Percentiles rank a stretch among this genome's conserved stretches.
phyloP scores from a whole-genome alignment of 1,140 invertebrate genomes.

The Conus ventricosus region DNA sequence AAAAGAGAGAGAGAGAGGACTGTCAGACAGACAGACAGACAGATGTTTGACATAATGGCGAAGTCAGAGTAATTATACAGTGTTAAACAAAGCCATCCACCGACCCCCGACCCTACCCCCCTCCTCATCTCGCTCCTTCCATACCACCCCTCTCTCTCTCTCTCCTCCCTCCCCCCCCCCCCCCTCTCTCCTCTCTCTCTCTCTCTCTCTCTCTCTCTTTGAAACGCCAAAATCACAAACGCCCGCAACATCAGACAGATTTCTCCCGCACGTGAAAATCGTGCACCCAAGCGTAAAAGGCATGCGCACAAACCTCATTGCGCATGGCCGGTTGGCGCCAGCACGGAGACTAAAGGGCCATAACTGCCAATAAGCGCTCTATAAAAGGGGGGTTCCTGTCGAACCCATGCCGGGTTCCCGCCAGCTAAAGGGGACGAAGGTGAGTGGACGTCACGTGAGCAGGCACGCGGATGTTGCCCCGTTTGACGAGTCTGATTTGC shows the following conservation, averaged over 20 bases:
- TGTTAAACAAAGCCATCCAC: too few species aligned
- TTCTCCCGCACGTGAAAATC: background rate
- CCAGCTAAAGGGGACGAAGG: background rate
- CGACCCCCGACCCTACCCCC: background rate
- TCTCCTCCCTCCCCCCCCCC: background rate
- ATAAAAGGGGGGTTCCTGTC: background rate
- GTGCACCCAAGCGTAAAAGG: conserved; percentile 1
- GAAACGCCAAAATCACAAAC: background rate
- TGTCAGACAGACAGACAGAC: too few species aligned
- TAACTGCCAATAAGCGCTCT: background rate
- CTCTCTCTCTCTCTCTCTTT: too few species aligned
- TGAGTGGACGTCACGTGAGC: background rate
- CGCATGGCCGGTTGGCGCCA: conserved; percentile 16
- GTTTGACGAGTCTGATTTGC: background rate
- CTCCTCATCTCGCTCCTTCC: background rate
- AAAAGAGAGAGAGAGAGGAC: too few species aligned
- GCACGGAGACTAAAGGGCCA: conserved; percentile 14
- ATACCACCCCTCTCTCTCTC: background rate
- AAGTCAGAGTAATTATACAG: background rate
- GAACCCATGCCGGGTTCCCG: background rate
- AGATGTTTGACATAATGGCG: background rate
- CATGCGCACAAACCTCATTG: conserved; percentile 17
- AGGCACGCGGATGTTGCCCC: background rate
- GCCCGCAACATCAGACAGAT: background rate
- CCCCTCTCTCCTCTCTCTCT: too few species aligned